A percentile compares a stretch with the other conserved stretches of the same genome.
Conservation (phyloP, 1,140 invertebrate genomes). For the Tetramorium simillimum region DNA sequence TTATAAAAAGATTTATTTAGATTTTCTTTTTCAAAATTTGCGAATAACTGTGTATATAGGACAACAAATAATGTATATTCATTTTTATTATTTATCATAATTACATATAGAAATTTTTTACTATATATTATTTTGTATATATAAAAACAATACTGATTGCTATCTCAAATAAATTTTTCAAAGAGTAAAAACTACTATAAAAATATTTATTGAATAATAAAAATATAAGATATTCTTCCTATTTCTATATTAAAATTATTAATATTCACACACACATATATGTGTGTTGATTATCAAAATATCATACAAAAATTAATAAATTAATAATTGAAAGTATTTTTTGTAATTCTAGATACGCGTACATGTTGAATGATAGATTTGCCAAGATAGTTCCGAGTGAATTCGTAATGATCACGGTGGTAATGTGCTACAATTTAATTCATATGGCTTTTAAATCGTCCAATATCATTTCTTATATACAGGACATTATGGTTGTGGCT, state of each 20-base stretch:
- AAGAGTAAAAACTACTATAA: background rate
- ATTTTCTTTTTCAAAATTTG: no score
- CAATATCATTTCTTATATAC: constrained; percentile 73
- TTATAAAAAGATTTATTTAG: no score
- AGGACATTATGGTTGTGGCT: constrained; percentile 43
- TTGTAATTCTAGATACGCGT: constrained; percentile 48
- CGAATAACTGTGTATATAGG: no score
- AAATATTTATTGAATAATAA: background rate
- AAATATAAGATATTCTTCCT: background rate
- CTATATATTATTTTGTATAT: background rate
- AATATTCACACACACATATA: no score
- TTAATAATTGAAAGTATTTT: background rate
- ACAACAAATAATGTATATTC: background rate
- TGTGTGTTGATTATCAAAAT: constrained; percentile 3
- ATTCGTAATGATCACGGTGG: constrained; percentile 42
- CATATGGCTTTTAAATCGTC: constrained; percentile 71
- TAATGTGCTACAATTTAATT: constrained; percentile 52
- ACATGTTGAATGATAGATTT: constrained; percentile 53
- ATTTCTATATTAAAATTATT: background rate
- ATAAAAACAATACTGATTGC: background rate
- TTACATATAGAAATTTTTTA: background rate
- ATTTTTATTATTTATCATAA: background rate
- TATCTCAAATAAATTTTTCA: no score
- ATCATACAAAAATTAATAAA: constrained; percentile 27
- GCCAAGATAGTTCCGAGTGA: constrained; percentile 55